Evolutionary conservation across 2,797 vertebrate species (phyloP), one percentile per base, ranked within the genome.

Genomic region (Pelodytes ibericus): DNA sequence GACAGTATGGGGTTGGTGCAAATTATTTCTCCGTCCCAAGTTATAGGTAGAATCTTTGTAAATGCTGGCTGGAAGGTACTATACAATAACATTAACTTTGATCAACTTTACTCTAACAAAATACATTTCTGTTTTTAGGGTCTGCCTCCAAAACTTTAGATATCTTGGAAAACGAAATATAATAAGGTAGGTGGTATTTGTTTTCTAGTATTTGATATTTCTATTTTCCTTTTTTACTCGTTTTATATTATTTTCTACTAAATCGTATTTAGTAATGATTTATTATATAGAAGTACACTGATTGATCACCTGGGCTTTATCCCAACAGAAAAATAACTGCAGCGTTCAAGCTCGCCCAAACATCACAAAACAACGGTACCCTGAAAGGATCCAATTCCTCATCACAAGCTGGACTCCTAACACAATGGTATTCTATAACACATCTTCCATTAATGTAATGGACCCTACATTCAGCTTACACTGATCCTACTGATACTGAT

Each of bases 131-230:
- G 0, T 82, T 72, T 87, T 74, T 88, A 99, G 98, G 74, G 91
- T 99, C 71, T 99, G 97, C 88, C 95, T 99, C 67, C 97, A 99
- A 87, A 97, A 97, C 89, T 99, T 99, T 88, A 90, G 95, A 81
- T 99, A 99, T 73, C 88, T 99, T 16, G 98, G 98, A 73, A 99
- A 98, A 85, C 94, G 96, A 74, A 96, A 97, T 85, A 97, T 99
- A 80, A 93, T 98, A 84, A 96, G 96, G 98, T 98, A 91, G 1
- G 59, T 33, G 9, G 33, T 13, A 24, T 33, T 22, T 53, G n/a
- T 24, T 53, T 22, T 22, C 27, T 6, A 7, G 15, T 24, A 2
- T 11, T 61, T 61, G 11, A 16, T 8, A 16, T 29, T 60, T 60
- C 16, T 60, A 60, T 31, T 60, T 16, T 29, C 13, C 9, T 8